Conservation (phyloP, 2,888 invertebrate species). For the Drosophila koepferae region DNA sequence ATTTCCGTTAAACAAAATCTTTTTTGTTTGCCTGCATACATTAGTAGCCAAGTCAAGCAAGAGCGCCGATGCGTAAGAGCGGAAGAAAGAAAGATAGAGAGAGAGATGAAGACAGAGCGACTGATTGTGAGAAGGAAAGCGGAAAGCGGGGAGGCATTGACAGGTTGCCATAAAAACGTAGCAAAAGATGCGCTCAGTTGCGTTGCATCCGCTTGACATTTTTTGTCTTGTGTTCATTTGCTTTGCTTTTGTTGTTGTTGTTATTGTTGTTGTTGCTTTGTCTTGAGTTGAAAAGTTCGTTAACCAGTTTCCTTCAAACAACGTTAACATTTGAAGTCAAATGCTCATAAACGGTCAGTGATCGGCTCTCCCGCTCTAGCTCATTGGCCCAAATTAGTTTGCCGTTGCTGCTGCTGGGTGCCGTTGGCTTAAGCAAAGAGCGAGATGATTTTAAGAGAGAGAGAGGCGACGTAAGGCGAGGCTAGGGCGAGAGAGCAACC, state of each 20-base stretch:
- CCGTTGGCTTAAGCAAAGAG: slow-evolving; percentile 53
- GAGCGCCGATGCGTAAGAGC: slow-evolving; percentile 8
- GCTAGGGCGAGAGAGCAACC: not conserved
- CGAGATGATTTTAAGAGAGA: slow-evolving; percentile 13
- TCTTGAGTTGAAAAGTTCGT: slow-evolving; percentile 55
- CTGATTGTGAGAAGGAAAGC: not conserved
- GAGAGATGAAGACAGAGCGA: not conserved
- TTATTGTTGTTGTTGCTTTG: slow-evolving; percentile 11
- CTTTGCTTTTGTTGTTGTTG: slow-evolving; percentile 2
- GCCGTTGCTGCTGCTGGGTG: slow-evolving; percentile 39
- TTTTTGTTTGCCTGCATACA: slow-evolving; percentile 42
- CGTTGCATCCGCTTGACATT: slow-evolving; percentile 71
- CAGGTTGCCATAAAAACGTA: slow-evolving; percentile 55
- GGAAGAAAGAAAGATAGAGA: not conserved
- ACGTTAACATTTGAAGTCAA: slow-evolving; percentile 79
- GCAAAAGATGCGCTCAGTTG: slow-evolving; percentile 73
- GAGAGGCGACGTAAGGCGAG: slow-evolving; percentile 1
- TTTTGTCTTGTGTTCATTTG: slow-evolving; percentile 12
- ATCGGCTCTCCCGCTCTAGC: slow-evolving; percentile 36
- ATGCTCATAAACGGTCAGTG: slow-evolving; percentile 74
- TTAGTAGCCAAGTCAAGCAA: slow-evolving; percentile 23
- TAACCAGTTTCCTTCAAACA: slow-evolving; percentile 73
- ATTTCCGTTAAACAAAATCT: slow-evolving; percentile 63
- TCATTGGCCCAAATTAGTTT: slow-evolving; percentile 70
- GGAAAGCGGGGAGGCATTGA: slow-evolving; percentile 41